phyloP scores from a whole-genome alignment of 2,888 invertebrate genomes.

The Actias luna region DNA sequence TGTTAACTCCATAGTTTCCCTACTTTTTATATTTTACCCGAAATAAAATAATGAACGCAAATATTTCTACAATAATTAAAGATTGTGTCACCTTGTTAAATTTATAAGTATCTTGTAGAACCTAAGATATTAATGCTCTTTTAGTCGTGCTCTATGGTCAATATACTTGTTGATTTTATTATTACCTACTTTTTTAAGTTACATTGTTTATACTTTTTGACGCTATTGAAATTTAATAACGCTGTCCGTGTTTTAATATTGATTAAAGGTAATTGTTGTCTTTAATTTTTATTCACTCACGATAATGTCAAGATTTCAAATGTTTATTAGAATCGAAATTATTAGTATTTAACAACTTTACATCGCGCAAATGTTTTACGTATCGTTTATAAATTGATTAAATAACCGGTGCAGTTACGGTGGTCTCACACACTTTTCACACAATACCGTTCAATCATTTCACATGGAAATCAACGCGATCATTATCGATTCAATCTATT shows the following conservation, averaged over 20 bases:
- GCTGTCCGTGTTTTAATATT: not conserved
- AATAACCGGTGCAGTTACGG: conserved; percentile 32
- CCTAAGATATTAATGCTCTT: not conserved
- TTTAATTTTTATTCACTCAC: not conserved
- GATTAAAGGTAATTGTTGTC: not conserved
- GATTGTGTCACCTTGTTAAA: not conserved
- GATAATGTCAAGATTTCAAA: not conserved
- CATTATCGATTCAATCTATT: conserved; percentile 70
- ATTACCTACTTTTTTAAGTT: not conserved
- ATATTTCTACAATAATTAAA: not conserved
- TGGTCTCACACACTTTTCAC: conserved; percentile 51
- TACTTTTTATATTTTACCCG: not conserved
- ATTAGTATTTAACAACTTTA: not conserved
- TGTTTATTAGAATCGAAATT: not conserved
- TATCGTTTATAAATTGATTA: conserved; percentile 15
- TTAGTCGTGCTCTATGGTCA: not conserved
- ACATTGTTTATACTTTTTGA: not conserved
- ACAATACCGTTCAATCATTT: conserved; percentile 56
- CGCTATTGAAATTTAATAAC: not conserved
- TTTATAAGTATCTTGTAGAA: not conserved
- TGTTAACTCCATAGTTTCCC: not conserved
- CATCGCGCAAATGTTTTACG: not conserved
- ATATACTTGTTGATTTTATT: not conserved
- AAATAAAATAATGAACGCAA: not conserved
- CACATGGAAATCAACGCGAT: conserved; percentile 66